Conservation (phyloP, 1,140 invertebrate species). For the Drosophila leontia region DNA sequence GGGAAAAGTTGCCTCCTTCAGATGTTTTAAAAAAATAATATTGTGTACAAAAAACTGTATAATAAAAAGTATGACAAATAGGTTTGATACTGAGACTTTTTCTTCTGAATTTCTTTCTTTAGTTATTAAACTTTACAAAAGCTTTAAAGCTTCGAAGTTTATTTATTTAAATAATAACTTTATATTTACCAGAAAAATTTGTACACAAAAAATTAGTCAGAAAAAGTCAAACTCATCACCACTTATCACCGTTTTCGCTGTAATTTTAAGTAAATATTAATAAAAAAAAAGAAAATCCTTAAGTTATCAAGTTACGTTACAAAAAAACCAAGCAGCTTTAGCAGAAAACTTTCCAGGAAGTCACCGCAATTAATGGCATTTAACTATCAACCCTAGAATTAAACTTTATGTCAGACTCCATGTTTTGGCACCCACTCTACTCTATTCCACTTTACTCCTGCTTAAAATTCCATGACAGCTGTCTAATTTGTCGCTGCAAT, state of each 20-base stretch:
- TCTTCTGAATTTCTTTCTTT: no score
- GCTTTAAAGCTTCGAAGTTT: neutral
- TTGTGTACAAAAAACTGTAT: no score
- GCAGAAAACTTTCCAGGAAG: constrained; percentile 2
- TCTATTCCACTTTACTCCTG: neutral
- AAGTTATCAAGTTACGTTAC: neutral
- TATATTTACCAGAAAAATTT: neutral
- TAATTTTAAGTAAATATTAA: neutral
- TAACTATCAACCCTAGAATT: constrained; percentile 15
- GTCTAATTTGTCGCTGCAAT: constrained; percentile 55
- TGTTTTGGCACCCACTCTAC: constrained; percentile 24
- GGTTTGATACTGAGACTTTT: no score
- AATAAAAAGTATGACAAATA: no score
- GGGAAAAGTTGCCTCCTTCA: neutral
- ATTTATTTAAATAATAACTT: neutral
- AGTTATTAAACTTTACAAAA: no score
- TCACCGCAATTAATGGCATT: constrained; percentile 32
- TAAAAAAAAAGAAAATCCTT: neutral
- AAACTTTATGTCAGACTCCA: constrained; percentile 24
- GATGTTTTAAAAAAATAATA: no score
- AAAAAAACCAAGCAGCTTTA: neutral
- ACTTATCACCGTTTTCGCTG: neutral
- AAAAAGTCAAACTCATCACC: neutral
- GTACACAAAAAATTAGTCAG: neutral
- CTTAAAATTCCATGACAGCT: constrained; percentile 55